A percentile compares a stretch with the other conserved stretches of the same genome.
Conservation (phyloP, 2,888 invertebrate species). For the Noctuana brunneofusca region DNA sequence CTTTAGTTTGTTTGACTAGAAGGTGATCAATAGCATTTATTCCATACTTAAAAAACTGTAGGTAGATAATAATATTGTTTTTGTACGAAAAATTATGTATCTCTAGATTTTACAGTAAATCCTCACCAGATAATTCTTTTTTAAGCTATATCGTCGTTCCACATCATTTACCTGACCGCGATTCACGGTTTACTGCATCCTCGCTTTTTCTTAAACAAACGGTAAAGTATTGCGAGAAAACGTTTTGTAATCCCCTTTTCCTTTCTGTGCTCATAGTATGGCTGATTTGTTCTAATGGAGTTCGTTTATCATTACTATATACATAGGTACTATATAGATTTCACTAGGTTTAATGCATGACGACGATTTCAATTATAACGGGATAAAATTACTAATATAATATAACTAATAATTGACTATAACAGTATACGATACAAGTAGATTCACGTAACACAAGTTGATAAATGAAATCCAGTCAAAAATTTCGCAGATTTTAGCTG, state of each 20-base stretch:
- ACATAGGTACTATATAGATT: too few species aligned
- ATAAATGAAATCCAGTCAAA: too few species aligned
- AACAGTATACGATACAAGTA: too few species aligned
- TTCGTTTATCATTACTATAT: not conserved
- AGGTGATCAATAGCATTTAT: too few species aligned
- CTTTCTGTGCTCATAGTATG: not conserved
- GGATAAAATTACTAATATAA: too few species aligned
- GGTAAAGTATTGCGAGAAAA: slow-evolving; percentile 16
- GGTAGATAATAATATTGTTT: not conserved
- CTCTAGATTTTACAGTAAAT: not conserved
- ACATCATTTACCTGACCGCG: slow-evolving; percentile 23
- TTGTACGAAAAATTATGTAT: not conserved
- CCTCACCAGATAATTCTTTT: not conserved
- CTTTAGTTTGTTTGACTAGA: too few species aligned
- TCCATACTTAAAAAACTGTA: too few species aligned
- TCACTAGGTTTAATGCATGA: too few species aligned
- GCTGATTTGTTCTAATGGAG: slow-evolving; percentile 1
- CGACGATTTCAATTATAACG: too few species aligned
- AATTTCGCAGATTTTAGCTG: too few species aligned
- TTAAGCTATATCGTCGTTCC: slow-evolving; percentile 12
- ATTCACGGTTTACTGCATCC: slow-evolving; percentile 15
- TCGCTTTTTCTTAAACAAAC: slow-evolving; percentile 20
- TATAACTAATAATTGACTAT: too few species aligned
- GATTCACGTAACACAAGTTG: too few species aligned
- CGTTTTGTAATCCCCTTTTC: slow-evolving; percentile 10